These are phyloP conservation scores for Scomberomorus guttatus DNA, from an alignment of 2,797 vertebrate species.

Conservation along the genomic window DNA sequence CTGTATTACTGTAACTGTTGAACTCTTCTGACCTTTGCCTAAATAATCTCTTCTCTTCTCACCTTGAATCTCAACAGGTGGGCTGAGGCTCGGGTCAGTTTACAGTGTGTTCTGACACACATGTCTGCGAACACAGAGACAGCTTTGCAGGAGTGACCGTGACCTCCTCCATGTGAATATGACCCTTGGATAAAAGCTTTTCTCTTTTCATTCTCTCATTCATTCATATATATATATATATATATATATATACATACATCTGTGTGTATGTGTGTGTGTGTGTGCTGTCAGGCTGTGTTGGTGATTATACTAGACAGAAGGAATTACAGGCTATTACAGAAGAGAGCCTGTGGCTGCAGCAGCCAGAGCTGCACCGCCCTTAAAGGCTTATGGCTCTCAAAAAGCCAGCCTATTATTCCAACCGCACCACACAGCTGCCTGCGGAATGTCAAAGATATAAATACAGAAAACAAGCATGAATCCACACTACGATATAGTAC, in stretches of 20 bases:
- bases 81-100: constrained; percentile 14
- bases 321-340: constrained; percentile 82
- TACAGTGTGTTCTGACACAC: constrained; percentile 2
- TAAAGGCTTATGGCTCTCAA: constrained; percentile 71
- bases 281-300: constrained; percentile 63
- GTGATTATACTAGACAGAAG: constrained; percentile 80
- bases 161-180: constrained; percentile 39
- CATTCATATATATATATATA: not conserved
- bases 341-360: constrained; percentile 73
- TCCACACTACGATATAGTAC: constrained; percentile 39
- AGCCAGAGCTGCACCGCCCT: constrained; percentile 70
- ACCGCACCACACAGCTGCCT: constrained; percentile 66
- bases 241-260: not conserved
- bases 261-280: constrained; percentile 17
- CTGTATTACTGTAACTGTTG: constrained; percentile 31
- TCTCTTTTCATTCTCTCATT: constrained; percentile 28
- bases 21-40: constrained; percentile 41
- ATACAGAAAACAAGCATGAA: constrained; percentile 63
- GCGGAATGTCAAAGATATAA: constrained; percentile 62
- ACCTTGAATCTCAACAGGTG: constrained; percentile 27
- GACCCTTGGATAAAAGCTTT: constrained; percentile 48
- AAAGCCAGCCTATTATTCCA: constrained; percentile 69
- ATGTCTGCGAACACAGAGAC: constrained; percentile 33
- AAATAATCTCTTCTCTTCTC: constrained; percentile 29
- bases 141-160: constrained; percentile 14